Percentiles rank a stretch among this genome's conserved stretches.
phyloP scores from a whole-genome alignment of 2,888 invertebrate species.

The Ethmia dodecea region DNA sequence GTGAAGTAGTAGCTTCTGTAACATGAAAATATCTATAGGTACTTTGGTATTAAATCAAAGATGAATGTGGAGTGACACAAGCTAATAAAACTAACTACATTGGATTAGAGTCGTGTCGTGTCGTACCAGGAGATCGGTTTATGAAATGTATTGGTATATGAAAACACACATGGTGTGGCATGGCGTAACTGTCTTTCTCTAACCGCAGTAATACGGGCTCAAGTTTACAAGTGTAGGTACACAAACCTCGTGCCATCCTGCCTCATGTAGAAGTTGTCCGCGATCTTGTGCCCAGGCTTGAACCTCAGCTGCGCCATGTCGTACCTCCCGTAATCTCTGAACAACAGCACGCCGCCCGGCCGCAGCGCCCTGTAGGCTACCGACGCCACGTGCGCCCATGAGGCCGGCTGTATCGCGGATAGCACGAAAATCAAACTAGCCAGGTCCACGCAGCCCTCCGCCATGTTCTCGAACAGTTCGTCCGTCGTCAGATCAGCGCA shows the following conservation, averaged over 20 bases:
- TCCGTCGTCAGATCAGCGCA: slow-evolving; percentile 89
- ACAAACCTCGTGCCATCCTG: slow-evolving; percentile 95
- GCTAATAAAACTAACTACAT: too few species aligned
- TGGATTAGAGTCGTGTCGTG: too few species aligned
- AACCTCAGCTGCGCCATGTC: slow-evolving; percentile 98
- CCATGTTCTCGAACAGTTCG: slow-evolving; percentile 77
- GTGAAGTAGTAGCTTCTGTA: slow-evolving; percentile 89
- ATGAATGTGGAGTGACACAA: too few species aligned
- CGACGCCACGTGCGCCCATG: slow-evolving; percentile 80
- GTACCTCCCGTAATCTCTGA: slow-evolving; percentile 96
- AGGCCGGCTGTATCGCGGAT: slow-evolving; percentile 94
- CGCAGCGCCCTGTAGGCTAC: slow-evolving; percentile 82
- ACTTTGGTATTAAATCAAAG: too few species aligned
- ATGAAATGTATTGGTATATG: too few species aligned
- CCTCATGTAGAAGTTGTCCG: slow-evolving; percentile 95
- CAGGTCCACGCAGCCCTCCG: slow-evolving; percentile 81
- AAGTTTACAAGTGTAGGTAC: slow-evolving; percentile 23
- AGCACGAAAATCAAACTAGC: slow-evolving; percentile 96
- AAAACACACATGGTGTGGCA: too few species aligned
- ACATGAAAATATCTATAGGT: too few species aligned
- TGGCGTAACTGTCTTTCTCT: slow-evolving; percentile 81
- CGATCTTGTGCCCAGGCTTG: slow-evolving; percentile 93
- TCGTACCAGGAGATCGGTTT: too few species aligned
- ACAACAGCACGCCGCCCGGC: slow-evolving; percentile 88
- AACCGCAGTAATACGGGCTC: slow-evolving; percentile 89